These are phyloP conservation scores for Platycercus adscitus DNA, from an alignment of 2,113 vertebrate genomes.

Conservation along the genomic window DNA sequence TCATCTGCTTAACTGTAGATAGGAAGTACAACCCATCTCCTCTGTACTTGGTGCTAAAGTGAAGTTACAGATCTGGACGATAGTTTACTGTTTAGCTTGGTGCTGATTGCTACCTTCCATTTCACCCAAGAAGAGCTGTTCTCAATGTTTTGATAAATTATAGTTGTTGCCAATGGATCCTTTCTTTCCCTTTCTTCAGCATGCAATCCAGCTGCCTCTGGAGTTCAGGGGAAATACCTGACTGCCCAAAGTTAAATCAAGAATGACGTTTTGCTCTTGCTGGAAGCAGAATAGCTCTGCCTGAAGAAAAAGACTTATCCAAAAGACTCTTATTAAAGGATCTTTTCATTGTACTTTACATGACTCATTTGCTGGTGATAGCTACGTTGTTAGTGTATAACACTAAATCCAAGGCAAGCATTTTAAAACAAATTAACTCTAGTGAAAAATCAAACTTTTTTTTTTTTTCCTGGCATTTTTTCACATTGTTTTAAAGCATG, in stretches of 20 bases:
- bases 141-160: neutral
- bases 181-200: neutral
- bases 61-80: neutral
- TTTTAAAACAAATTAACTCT: neutral
- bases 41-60: neutral
- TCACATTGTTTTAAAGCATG: neutral
- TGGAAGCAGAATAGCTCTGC: neutral
- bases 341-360: neutral
- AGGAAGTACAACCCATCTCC: neutral
- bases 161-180: neutral
- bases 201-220: neutral
- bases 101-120: neutral
- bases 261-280: neutral
- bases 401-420: neutral
- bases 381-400: neutral
- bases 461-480: neutral
- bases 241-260: neutral
- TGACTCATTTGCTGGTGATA: neutral
- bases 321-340: neutral
- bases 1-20: neutral
- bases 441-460: neutral
- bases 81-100: neutral
- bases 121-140: neutral
- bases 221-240: neutral
- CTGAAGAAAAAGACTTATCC: neutral